Base-by-base conservation (phyloP, 2,888 invertebrate species). In the Xestia ashworthii region DNA sequence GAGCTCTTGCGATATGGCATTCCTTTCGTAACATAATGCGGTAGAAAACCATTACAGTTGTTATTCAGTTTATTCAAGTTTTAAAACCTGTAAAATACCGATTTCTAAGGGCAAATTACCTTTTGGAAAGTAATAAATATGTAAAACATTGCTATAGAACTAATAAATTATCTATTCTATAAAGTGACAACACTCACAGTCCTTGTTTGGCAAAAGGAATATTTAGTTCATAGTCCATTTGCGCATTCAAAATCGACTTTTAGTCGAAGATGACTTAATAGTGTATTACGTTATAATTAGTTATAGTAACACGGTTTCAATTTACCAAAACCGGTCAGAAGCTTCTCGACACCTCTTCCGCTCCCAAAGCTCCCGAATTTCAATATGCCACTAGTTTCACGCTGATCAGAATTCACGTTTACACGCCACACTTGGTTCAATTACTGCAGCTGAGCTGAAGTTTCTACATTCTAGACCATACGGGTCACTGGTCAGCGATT, bases 401-500 rank as follows among this genome's bases (percentile, higher is more conserved):
- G 73, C 73, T 44, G 66, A 82, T 73, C 70, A 71, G 44, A 74
- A 48, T 70, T 75, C 22, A 70, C 69, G 25, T 73, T 74, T 68
- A 75, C 82, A 82, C 72, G 72, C 75, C n/a, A 79, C 60, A 73
- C 64, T 82, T 67, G 60, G 60, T 79, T 67, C 70, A 84, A 84
- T 84, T 84, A 85, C 32, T 72, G 64, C n/a, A n/a, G n/a, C 53
- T 55, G 38, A 71, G 83, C 74, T 71, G 44, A 74, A 74, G 74
- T 78, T 78, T 19, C 50, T 75, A 70, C 79, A 65, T 79, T 83
- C 67, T 79, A 75, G 67, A 82, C 62, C 71, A 32, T 60, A 75
- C 83, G 78, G 86, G 79, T 84, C 86, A 79, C 70, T 73, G 86
- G 55, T 71, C 83, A 67, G 41, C 44, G 64, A 74, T 75, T 78